Conservation (phyloP, 1,140 invertebrate species). For the Homarus americanus region DNA sequence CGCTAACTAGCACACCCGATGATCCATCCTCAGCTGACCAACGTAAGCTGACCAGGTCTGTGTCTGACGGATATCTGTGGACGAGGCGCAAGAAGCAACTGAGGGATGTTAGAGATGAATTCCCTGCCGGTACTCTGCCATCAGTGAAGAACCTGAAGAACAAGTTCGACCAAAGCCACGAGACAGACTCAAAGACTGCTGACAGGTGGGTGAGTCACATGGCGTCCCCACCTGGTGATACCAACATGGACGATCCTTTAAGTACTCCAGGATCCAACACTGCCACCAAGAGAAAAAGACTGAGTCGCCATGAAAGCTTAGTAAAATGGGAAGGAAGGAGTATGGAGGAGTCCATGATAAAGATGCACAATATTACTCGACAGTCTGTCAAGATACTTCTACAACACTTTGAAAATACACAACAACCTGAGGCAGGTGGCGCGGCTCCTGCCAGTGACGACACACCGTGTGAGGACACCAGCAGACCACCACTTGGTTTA, state of each 20-base stretch:
- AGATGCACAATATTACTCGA: background rate
- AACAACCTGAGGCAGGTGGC: too few species aligned
- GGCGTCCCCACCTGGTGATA: too few species aligned
- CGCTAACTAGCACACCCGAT: slow-evolving; percentile 20
- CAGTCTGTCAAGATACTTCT: background rate
- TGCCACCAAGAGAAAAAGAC: background rate
- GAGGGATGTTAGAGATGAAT: slow-evolving; percentile 9
- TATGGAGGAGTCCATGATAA: background rate
- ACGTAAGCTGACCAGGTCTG: background rate
- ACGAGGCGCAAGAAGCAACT: slow-evolving; percentile 31
- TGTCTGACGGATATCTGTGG: slow-evolving; percentile 43
- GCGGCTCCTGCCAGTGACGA: too few species aligned
- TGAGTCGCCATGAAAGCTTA: slow-evolving; percentile 10
- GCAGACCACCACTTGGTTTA: too few species aligned
- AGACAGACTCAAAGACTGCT: background rate
- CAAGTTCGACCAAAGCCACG: slow-evolving; percentile 29
- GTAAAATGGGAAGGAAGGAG: background rate
- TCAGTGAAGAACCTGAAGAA: slow-evolving; percentile 45
- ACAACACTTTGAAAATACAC: background rate
- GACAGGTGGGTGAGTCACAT: background rate
- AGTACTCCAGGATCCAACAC: background rate
- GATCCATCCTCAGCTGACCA: background rate
- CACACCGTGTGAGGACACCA: too few species aligned
- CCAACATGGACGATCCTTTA: too few species aligned
- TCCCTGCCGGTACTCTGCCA: slow-evolving; percentile 27